phyloP scores from a whole-genome alignment of 2,797 vertebrate species.

The Hypotaenidia okinawae region DNA sequence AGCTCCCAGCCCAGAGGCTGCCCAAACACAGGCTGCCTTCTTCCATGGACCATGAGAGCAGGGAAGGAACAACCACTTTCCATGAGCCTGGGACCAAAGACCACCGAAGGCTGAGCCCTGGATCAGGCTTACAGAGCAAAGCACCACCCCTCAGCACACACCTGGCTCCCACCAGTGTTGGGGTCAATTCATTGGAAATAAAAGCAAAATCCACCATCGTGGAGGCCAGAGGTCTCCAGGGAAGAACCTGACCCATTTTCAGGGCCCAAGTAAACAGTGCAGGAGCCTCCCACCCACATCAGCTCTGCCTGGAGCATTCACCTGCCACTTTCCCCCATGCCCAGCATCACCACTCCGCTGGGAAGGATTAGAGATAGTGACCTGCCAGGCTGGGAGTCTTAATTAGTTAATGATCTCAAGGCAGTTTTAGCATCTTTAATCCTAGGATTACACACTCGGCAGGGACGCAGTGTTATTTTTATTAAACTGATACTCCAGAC shows the following conservation, averaged over 20 bases:
- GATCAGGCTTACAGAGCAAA: rapidly evolving
- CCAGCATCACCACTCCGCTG: rapidly evolving
- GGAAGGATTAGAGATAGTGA: neutral
- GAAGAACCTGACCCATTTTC: neutral
- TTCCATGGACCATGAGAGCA: neutral
- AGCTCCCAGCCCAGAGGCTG: neutral
- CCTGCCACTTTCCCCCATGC: neutral
- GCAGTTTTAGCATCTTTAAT: conserved; percentile 27
- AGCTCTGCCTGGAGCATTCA: neutral
- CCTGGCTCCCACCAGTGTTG: neutral
- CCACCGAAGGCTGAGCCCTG: neutral
- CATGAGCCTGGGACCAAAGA: neutral
- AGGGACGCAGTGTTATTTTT: neutral
- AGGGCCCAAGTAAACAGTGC: neutral
- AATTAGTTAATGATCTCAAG: conserved; percentile 31
- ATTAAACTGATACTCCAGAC: conserved; percentile 18
- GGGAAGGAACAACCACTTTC: neutral
- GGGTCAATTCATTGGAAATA: neutral
- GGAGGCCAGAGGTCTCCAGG: neutral
- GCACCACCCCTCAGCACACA: neutral
- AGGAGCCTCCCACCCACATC: neutral
- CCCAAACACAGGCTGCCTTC: neutral
- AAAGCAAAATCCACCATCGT: neutral
- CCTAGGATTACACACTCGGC: neutral
- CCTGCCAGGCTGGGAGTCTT: conserved; percentile 13